Percentiles rank a stretch among this genome's conserved stretches.
Conservation (phyloP, 1,140 invertebrate genomes). For the Nomia melanderi region DNA sequence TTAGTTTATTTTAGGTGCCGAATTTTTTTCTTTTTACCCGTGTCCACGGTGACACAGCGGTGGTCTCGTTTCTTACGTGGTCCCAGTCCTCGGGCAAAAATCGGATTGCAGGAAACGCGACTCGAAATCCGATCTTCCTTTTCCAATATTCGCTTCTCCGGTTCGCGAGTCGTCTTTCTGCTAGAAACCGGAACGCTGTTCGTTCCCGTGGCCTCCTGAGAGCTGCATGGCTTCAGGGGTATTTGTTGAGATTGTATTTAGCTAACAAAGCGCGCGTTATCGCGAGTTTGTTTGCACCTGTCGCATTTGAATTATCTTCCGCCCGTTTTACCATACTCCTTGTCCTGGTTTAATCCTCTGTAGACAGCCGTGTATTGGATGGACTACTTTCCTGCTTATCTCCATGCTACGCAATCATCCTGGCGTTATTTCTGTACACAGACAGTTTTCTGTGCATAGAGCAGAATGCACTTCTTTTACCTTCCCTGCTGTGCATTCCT, state of each 20-base stretch:
- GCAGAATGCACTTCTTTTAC: neutral
- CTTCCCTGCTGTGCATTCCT: too few relatives aligned
- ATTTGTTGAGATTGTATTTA: neutral
- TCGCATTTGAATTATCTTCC: neutral
- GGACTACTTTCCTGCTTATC: neutral
- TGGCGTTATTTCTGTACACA: neutral
- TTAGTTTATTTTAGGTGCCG: neutral
- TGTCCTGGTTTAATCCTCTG: neutral
- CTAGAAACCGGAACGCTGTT: neutral
- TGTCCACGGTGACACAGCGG: neutral
- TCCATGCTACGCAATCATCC: neutral
- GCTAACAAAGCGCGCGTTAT: neutral
- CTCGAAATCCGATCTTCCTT: neutral
- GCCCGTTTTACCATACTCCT: neutral
- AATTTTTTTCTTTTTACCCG: constrained; percentile 1
- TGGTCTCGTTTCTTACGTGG: neutral
- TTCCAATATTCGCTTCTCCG: neutral
- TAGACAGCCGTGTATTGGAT: neutral
- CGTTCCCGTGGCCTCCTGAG: neutral
- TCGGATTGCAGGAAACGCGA: neutral
- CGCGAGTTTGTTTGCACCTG: neutral
- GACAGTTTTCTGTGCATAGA: too few relatives aligned
- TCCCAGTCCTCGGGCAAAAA: neutral
- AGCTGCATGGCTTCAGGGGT: neutral
- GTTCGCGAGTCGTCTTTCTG: neutral